Conservation (phyloP, 2,113 vertebrate genomes). For the Nerophis ophidion region DNA sequence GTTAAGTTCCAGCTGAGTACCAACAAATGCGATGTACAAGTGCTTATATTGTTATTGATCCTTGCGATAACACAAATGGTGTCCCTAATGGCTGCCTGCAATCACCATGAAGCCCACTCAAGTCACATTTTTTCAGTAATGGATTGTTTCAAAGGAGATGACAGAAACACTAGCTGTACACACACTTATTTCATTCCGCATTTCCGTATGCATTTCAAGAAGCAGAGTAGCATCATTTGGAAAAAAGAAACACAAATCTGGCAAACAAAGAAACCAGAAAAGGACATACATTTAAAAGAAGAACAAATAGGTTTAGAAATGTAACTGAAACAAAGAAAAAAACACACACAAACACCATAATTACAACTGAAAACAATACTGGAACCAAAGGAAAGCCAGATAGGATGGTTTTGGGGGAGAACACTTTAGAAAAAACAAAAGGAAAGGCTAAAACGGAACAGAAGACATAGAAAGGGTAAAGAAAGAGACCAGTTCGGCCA, state of each 20-base stretch:
- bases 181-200: constrained; percentile 57
- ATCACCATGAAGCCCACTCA: constrained; percentile 57
- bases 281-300: constrained; percentile 52
- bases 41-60: constrained; percentile 65
- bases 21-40: constrained; percentile 40
- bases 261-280: constrained; percentile 70
- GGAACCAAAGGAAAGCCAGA: constrained; percentile 55
- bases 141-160: constrained; percentile 52
- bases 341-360: constrained; percentile 47
- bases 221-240: constrained; percentile 58
- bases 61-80: constrained; percentile 48
- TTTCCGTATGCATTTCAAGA: constrained; percentile 59
- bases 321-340: constrained; percentile 59
- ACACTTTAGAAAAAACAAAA: constrained; percentile 42
- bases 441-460: constrained; percentile 56
- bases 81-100: constrained; percentile 51
- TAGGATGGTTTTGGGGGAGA: constrained; percentile 58
- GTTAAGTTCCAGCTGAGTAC: constrained; percentile 35
- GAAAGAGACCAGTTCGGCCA: constrained; percentile 53
- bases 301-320: constrained; percentile 55
- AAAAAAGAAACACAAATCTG: constrained; percentile 46
- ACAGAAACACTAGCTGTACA: constrained; percentile 73
- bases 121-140: constrained; percentile 41
- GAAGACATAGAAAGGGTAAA: constrained; percentile 64
- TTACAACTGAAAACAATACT: constrained; percentile 59